Percentiles rank a stretch among this genome's conserved stretches.
phyloP scores from a whole-genome alignment of 2,113 vertebrate genomes.

The Pseudolaguvia tuberculata region DNA sequence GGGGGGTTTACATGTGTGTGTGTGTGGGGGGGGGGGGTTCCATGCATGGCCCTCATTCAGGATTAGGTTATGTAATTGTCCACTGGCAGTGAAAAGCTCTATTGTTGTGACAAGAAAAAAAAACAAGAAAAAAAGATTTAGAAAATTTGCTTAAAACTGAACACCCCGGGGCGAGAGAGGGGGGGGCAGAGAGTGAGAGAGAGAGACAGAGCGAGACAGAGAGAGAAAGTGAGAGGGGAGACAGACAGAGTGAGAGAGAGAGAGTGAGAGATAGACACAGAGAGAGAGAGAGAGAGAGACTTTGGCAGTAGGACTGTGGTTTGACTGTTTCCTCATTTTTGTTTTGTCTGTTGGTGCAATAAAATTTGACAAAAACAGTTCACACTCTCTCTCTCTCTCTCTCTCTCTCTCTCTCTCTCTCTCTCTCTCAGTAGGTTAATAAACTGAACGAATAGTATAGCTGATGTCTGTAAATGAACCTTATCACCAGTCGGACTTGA shows the following conservation, averaged over 20 bases:
- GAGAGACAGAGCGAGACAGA: background rate
- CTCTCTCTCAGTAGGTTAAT: no score
- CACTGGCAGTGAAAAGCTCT: slow-evolving; percentile 38
- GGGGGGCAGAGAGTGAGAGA: slow-evolving; percentile 1
- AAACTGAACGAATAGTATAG: background rate
- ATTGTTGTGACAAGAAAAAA: slow-evolving; percentile 39
- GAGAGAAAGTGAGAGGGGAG: no score
- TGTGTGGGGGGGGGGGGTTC: no score
- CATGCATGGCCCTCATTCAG: slow-evolving; percentile 30
- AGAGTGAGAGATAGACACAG: no score
- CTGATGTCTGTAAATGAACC: background rate
- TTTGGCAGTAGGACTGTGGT: slow-evolving; percentile 23
- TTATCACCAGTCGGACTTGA: background rate
- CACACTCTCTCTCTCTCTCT: no score
- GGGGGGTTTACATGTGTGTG: no score
- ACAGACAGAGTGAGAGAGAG: no score
- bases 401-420: no score
- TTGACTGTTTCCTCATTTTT: slow-evolving; percentile 36
- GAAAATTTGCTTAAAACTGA: slow-evolving; percentile 15
- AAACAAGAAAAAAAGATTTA: slow-evolving; percentile 39
- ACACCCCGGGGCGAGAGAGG: background rate
- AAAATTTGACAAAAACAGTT: slow-evolving; percentile 38
- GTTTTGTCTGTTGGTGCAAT: slow-evolving; percentile 20
- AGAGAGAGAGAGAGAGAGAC: background rate
- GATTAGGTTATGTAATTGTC: slow-evolving; percentile 46